These are phyloP conservation scores for Picus viridis DNA, from an alignment of 2,797 vertebrate species.

Conservation along the genomic window DNA sequence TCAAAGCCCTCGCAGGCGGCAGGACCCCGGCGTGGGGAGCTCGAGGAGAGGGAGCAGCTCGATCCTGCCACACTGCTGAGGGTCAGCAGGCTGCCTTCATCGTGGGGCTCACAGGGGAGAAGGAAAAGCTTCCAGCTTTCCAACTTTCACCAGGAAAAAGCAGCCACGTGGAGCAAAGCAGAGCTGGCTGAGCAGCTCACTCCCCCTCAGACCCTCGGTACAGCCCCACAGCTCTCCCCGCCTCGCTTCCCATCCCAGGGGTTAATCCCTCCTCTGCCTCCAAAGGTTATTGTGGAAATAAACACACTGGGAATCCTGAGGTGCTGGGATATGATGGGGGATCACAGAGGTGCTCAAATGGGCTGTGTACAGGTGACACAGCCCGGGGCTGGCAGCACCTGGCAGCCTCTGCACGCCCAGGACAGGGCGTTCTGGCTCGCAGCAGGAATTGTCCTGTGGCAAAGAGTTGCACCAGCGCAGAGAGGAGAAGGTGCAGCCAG, in stretches of 20 bases:
- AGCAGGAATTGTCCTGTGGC: neutral
- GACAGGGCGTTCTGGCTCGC: neutral
- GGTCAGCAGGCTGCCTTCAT: neutral
- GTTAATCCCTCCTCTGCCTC: neutral
- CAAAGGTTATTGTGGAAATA: neutral
- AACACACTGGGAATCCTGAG: accelerated
- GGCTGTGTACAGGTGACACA: neutral
- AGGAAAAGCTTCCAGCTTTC: neutral
- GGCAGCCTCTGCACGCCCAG: neutral
- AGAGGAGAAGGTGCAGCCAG: neutral
- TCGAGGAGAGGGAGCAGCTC: neutral
- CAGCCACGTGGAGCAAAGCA: neutral
- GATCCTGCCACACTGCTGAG: neutral
- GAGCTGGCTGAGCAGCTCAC: accelerated
- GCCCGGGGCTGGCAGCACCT: neutral
- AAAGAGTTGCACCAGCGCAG: neutral
- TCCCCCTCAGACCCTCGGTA: neutral
- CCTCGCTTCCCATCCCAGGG: neutral
- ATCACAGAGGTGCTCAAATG: neutral
- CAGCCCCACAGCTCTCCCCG: accelerated
- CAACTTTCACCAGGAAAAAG: neutral
- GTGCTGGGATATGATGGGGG: accelerated
- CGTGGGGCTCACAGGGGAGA: neutral
- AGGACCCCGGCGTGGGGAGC: neutral
- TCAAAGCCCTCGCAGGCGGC: neutral